A percentile compares a stretch with the other conserved stretches of the same genome.
These are phyloP conservation scores for Corbicula japonica DNA, from an alignment of 2,888 invertebrate genomes.

Conservation along the genomic window DNA sequence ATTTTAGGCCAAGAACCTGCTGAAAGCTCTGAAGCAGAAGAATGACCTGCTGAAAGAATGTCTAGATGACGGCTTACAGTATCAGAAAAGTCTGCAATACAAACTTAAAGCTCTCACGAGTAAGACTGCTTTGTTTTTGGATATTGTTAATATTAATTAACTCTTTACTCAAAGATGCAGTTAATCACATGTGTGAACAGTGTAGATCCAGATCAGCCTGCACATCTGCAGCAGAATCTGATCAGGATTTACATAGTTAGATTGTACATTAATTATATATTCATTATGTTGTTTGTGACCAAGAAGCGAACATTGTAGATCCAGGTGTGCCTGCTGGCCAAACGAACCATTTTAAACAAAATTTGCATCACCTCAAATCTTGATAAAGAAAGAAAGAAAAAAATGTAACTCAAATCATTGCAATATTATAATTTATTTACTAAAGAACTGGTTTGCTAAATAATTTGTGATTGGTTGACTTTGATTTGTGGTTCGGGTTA, in stretches of 20 bases:
- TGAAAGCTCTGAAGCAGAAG: constrained; percentile 37
- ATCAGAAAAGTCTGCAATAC: constrained; percentile 34
- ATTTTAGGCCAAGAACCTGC: constrained; percentile 40
- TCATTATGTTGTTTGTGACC: too few species aligned
- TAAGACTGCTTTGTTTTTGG: neutral
- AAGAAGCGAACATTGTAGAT: too few species aligned
- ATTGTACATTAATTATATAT: too few species aligned
- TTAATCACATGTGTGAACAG: too few species aligned
- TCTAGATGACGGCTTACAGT: constrained; percentile 52
- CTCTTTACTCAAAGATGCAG: neutral
- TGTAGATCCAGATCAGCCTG: too few species aligned
- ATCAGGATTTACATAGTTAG: neutral
- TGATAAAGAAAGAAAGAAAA: too few species aligned
- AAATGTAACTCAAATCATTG: too few species aligned
- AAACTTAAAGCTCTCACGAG: constrained; percentile 11
- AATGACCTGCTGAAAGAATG: constrained; percentile 40
- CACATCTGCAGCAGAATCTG: neutral
- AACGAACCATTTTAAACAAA: too few species aligned
- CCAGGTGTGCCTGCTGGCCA: too few species aligned
- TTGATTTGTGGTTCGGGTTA: neutral
- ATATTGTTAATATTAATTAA: neutral
- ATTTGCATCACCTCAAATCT: too few species aligned
- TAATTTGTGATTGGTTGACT: neutral
- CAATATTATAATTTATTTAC: too few species aligned
- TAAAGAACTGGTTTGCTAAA: constrained; percentile 1